Conservation (phyloP, 2,888 invertebrate species). For the Shargacucullia verbasci region DNA sequence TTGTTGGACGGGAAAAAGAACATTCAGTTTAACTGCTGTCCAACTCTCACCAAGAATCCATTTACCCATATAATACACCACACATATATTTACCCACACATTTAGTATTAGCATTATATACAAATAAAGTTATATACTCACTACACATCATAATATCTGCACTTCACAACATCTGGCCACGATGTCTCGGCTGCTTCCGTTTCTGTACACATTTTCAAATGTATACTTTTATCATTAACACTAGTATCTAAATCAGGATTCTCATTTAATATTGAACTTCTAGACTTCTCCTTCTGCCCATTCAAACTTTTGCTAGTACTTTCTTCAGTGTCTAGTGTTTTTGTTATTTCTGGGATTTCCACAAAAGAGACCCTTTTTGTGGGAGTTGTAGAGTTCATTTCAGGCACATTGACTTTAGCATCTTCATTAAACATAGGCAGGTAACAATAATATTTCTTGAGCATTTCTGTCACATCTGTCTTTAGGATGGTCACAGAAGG, state of each 20-base stretch:
- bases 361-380: constrained; percentile 81
- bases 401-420: constrained; percentile 66
- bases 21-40: too few species aligned
- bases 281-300: constrained; percentile 40
- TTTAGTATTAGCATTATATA: too few species aligned
- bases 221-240: constrained; percentile 71
- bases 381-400: constrained; percentile 75
- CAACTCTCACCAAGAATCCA: too few species aligned
- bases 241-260: constrained; percentile 71
- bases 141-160: constrained; percentile 92
- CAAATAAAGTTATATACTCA: constrained; percentile 77
- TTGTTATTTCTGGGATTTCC: constrained; percentile 71
- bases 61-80: too few species aligned
- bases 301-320: constrained; percentile 31
- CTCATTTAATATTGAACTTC: constrained; percentile 47
- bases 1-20: too few species aligned
- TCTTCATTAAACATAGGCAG: constrained; percentile 84
- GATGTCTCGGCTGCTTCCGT: constrained; percentile 73
- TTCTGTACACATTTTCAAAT: constrained; percentile 74
- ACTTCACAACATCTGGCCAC: constrained; percentile 91
- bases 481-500: constrained; percentile 92
- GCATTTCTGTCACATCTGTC: constrained; percentile 90
- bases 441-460: constrained; percentile 88
- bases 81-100: too few species aligned
- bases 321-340: constrained; percentile 37